phyloP scores from a whole-genome alignment of 2,888 invertebrate genomes.

The Byasa hedistus region DNA sequence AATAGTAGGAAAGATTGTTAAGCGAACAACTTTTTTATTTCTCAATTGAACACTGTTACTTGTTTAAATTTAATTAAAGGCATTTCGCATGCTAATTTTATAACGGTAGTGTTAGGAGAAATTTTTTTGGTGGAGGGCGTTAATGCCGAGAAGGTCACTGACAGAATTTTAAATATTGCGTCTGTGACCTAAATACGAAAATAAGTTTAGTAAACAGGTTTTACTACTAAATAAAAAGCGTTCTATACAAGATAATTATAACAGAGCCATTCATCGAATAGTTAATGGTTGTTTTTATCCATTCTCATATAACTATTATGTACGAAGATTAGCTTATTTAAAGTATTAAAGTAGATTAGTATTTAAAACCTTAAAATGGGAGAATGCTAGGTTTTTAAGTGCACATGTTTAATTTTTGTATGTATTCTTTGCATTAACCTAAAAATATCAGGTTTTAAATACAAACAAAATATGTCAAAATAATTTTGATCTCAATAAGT shows the following conservation, averaged over 20 bases:
- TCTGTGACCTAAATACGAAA: constrained; percentile 30
- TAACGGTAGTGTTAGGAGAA: constrained; percentile 7
- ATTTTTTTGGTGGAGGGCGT: constrained; percentile 12
- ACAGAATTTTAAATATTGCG: constrained; percentile 28
- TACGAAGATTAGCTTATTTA: too few relatives aligned
- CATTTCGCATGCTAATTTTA: constrained; percentile 18
- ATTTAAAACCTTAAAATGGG: too few relatives aligned
- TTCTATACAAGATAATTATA: neutral
- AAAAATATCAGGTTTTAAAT: too few relatives aligned
- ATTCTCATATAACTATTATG: too few relatives aligned
- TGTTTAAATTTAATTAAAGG: neutral
- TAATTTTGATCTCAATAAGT: too few relatives aligned
- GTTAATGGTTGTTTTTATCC: neutral
- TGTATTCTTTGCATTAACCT: too few relatives aligned
- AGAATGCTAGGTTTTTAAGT: too few relatives aligned
- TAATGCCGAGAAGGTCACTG: constrained; percentile 18
- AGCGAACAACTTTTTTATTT: neutral
- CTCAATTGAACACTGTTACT: neutral
- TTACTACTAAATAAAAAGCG: constrained; percentile 3
- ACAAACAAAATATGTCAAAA: too few relatives aligned
- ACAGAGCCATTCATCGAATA: neutral
- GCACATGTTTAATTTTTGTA: too few relatives aligned
- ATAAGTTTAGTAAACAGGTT: constrained; percentile 26
- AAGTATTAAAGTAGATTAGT: too few relatives aligned
- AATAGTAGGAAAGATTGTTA: too few relatives aligned